Evolutionary conservation across 23 tunicate genomes (phyloP).

Genomic region (Trididemnum miniatum): DNA sequence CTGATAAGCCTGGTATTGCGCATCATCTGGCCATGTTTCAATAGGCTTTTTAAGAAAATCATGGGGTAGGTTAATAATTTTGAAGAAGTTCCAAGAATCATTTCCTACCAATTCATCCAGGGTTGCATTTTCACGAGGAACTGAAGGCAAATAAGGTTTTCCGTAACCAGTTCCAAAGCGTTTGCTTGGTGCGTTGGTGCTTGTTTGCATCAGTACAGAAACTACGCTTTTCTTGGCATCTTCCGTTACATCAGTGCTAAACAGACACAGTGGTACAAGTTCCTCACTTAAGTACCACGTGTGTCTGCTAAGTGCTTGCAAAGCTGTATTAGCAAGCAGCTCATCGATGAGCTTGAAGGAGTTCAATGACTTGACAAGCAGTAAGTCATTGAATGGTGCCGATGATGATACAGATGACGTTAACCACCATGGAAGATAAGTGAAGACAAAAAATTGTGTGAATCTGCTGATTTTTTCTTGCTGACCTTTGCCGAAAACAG

Average conservation of each 20-base stretch:
- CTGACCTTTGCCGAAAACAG: neutral
- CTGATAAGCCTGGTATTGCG: neutral
- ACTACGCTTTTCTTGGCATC: neutral
- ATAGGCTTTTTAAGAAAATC: neutral
- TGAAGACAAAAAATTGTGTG: neutral
- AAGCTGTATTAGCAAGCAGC: neutral
- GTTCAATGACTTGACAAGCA: neutral
- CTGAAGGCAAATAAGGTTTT: neutral
- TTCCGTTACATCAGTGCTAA: neutral
- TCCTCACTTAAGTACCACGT: slow-evolving; percentile 1
- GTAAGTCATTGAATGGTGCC: slow-evolving; percentile 19
- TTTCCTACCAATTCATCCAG: neutral
- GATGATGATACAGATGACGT: neutral
- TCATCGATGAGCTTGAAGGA: neutral
- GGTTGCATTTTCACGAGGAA: neutral
- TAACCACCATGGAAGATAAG: slow-evolving; percentile 5
- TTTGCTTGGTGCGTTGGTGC: neutral
- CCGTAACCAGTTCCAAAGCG: neutral
- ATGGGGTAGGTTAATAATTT: neutral
- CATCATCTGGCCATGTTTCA: neutral
- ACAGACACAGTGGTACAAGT: slow-evolving; percentile 13
- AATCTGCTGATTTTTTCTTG: neutral
- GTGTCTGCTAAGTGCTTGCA: neutral
- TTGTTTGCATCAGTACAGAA: neutral
- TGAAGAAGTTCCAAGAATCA: neutral